phyloP scores from a whole-genome alignment of 2,888 invertebrate genomes.

The Dryocosmus kuriphilus region DNA sequence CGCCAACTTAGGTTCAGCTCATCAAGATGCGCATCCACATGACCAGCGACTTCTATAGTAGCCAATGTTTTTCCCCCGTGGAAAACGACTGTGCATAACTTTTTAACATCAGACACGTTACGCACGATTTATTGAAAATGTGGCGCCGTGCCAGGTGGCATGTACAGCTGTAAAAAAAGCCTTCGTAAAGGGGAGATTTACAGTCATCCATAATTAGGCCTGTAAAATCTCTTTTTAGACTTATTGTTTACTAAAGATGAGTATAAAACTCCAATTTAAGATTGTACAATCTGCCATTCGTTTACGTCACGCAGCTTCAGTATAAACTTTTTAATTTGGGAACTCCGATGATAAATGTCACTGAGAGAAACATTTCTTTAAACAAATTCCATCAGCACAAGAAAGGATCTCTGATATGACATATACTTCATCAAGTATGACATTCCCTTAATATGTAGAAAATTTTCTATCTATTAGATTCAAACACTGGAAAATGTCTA shows the following conservation, averaged over 20 bases:
- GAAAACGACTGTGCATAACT: conserved; percentile 48
- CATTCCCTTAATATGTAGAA: no score
- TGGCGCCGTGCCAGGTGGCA: conserved; percentile 53
- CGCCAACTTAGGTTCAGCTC: conserved; percentile 36
- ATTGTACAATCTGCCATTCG: no score
- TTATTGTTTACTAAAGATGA: conserved; percentile 15
- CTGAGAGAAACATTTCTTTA: no score
- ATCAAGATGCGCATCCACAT: conserved; percentile 38
- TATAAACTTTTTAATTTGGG: no score
- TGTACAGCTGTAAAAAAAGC: conserved; percentile 49
- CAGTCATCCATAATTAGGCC: conserved; percentile 42
- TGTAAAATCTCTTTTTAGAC: conserved; percentile 21
- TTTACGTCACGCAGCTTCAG: neutral
- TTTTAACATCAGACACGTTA: conserved; percentile 49
- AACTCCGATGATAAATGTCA: no score
- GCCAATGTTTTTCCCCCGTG: conserved; percentile 47
- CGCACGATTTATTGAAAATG: conserved; percentile 54
- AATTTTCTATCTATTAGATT: no score
- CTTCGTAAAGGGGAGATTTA: conserved; percentile 49
- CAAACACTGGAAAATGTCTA: no score
- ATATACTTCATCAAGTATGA: no score
- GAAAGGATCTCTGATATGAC: no score
- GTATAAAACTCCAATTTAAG: neutral
- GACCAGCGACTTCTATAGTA: conserved; percentile 32
- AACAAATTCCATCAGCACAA: no score